These are phyloP conservation scores for Temnopleurus reevesii DNA, from an alignment of 53 echinoderm and acorn worm species.

Conservation along the genomic window DNA sequence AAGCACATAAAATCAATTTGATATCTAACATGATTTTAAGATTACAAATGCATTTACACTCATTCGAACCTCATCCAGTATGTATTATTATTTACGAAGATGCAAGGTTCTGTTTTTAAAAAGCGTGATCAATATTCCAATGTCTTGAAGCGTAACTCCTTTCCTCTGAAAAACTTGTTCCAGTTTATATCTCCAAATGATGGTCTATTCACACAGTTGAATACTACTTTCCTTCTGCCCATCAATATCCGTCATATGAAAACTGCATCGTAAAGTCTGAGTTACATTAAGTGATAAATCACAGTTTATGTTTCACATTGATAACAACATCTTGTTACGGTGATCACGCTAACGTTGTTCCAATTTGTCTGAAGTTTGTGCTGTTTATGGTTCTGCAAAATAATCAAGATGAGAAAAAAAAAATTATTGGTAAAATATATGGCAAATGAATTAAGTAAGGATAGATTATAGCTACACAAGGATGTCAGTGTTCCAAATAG, in stretches of 20 bases:
- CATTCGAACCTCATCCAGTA: not conserved
- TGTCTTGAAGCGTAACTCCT: not conserved
- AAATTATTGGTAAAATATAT: not conserved
- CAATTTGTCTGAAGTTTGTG: conserved; percentile 79
- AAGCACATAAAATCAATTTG: not conserved
- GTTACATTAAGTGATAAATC: not conserved
- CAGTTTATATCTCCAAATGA: not conserved
- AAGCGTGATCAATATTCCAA: not conserved
- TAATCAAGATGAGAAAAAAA: not conserved
- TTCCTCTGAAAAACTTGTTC: not conserved
- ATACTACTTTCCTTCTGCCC: not conserved
- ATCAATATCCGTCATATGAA: not conserved
- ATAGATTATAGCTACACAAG: too few species aligned
- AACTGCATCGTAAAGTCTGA: not conserved
- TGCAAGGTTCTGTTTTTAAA: too few species aligned
- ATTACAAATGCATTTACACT: not conserved
- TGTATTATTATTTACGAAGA: too few species aligned
- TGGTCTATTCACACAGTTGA: not conserved
- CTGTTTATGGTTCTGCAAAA: conserved; percentile 87
- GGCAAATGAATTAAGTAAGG: too few species aligned
- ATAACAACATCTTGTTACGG: not conserved
- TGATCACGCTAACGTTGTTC: conserved; percentile 66
- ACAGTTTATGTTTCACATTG: conserved; percentile 16
- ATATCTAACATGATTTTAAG: not conserved
- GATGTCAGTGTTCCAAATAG: too few species aligned